A percentile compares a stretch with the other conserved stretches of the same genome.
phyloP scores from a whole-genome alignment of 2,113 vertebrate species.

The Tylochromis polylepis region DNA sequence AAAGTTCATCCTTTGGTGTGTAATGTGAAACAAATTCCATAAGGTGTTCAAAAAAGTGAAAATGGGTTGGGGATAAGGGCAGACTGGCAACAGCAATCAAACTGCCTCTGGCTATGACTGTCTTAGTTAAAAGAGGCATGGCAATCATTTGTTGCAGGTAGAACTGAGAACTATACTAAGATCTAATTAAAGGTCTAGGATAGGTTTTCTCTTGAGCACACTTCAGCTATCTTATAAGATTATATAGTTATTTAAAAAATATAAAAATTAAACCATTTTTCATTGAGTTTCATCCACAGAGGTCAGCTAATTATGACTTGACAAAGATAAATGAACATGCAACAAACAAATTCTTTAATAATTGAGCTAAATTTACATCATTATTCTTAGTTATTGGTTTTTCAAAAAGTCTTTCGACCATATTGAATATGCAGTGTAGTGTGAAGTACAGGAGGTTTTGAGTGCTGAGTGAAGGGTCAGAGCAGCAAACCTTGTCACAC shows the following conservation, averaged over 20 bases:
- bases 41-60: neutral
- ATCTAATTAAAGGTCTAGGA: neutral
- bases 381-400: neutral
- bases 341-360: neutral
- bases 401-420: neutral
- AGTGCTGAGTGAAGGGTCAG: constrained; percentile 22
- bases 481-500: constrained; percentile 15
- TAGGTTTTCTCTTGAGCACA: neutral
- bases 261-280: neutral
- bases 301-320: accelerated
- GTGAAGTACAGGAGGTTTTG: neutral
- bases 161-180: neutral
- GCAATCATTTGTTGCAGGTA: neutral
- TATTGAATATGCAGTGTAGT: neutral
- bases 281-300: neutral
- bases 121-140: neutral
- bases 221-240: neutral
- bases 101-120: neutral
- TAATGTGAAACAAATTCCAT: neutral
- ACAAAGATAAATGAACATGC: neutral
- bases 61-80: neutral
- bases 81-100: neutral
- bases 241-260: neutral
- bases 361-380: neutral
- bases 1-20: neutral